A percentile compares a stretch with the other conserved stretches of the same genome.
Evolutionary conservation across 2,797 vertebrate species (phyloP).

Genomic region (Galagoides demidoff): DNA sequence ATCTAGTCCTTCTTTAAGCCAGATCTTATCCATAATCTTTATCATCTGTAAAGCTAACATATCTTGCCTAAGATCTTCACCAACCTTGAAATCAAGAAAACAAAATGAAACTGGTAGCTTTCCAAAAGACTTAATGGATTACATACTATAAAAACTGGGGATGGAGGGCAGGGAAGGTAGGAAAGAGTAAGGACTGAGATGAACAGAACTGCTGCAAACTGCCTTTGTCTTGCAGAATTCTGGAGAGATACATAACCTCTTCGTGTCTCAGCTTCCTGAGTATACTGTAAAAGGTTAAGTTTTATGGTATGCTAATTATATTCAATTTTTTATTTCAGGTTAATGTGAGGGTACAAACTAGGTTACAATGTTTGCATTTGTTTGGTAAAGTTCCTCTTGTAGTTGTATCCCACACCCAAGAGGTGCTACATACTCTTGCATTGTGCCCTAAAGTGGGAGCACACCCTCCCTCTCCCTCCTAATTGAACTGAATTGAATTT

Average conservation of each 20-base stretch:
- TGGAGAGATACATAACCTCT: conserved; percentile 2
- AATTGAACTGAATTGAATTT: no score
- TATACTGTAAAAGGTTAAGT: background rate
- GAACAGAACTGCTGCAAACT: background rate
- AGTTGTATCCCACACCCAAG: no score
- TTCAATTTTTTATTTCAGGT: background rate
- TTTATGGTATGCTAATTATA: conserved; percentile 27
- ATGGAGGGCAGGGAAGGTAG: background rate
- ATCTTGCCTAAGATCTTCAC: conserved; percentile 98
- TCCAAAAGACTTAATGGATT: conserved; percentile 50
- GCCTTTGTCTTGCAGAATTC: conserved; percentile 1
- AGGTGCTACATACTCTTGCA: no score
- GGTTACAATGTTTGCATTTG: no score
- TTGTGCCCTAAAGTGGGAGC: no score
- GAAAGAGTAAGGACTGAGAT: background rate
- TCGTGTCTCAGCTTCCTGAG: background rate
- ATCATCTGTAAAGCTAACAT: conserved; percentile 99
- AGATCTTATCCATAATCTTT: conserved; percentile 99
- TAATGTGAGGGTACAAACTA: no score
- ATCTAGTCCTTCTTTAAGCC: conserved; percentile 98
- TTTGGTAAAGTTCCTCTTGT: no score
- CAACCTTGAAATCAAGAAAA: conserved; percentile 90
- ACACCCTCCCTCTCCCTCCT: no score
- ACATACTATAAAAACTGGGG: background rate
- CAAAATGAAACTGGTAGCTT: conserved; percentile 30